phyloP scores from a whole-genome alignment of 1,140 invertebrate genomes.

The Augochlora pura region DNA sequence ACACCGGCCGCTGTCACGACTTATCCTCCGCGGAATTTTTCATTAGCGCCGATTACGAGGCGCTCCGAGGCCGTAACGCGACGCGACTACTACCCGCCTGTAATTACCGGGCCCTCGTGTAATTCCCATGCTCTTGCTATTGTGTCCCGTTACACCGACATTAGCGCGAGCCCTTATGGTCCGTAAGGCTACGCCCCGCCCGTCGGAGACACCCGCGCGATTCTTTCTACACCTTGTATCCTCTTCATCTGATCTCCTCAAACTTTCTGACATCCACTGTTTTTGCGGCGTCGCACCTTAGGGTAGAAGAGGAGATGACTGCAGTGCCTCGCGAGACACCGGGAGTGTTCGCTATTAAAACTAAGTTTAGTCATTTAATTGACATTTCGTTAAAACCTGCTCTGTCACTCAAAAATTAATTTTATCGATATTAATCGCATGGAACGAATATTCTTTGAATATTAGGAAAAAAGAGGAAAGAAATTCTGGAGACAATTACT shows the following conservation, averaged over 20 bases:
- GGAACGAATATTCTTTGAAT: too few relatives aligned
- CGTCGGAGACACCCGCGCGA: neutral
- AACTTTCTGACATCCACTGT: neutral
- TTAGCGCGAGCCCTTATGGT: neutral
- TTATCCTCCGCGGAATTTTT: constrained; percentile 19
- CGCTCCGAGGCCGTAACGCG: neutral
- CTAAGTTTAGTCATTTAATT: too few relatives aligned
- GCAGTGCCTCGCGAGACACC: too few relatives aligned
- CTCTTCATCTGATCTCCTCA: neutral
- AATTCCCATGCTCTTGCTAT: constrained; percentile 13
- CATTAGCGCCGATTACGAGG: constrained; percentile 8
- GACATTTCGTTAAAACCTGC: too few relatives aligned
- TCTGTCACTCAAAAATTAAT: too few relatives aligned
- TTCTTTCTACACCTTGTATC: neutral
- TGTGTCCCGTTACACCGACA: neutral
- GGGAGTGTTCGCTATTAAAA: too few relatives aligned
- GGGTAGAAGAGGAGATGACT: too few relatives aligned
- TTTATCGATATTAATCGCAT: too few relatives aligned
- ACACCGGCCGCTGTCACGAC: neutral
- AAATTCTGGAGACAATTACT: too few relatives aligned
- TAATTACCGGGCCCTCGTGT: neutral
- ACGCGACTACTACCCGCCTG: neutral
- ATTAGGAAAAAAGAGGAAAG: too few relatives aligned
- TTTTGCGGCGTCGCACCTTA: too few relatives aligned
- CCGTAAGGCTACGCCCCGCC: neutral